Conservation (phyloP, 2,113 vertebrate species). For the Talpa occidentalis region DNA sequence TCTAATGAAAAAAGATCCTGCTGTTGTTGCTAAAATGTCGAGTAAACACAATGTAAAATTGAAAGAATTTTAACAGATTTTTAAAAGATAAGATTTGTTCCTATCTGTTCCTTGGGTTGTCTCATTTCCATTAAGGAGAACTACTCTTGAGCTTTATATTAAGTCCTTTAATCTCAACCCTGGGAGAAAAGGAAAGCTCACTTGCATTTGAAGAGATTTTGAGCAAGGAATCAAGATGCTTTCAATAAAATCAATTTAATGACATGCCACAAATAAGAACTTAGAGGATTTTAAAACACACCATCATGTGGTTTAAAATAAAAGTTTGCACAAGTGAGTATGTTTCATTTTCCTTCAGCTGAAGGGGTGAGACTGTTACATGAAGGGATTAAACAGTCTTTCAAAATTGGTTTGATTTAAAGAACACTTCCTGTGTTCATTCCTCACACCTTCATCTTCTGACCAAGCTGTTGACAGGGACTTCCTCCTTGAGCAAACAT, state of each 20-base stretch:
- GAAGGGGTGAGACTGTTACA: not conserved
- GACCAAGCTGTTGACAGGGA: not conserved
- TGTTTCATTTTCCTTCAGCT: not conserved
- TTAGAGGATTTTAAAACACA: constrained; percentile 43
- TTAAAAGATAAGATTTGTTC: constrained; percentile 47
- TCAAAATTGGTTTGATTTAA: not conserved
- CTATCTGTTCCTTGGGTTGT: constrained; percentile 35
- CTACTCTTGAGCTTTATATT: constrained; percentile 50
- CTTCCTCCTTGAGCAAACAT: not conserved
- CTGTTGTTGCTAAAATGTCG: constrained; percentile 68
- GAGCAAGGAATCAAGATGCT: not conserved
- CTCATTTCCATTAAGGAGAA: constrained; percentile 30
- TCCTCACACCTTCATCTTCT: not conserved
- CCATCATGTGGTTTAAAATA: not conserved
- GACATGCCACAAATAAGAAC: not conserved
- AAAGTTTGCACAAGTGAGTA: not conserved
- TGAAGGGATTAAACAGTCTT: not conserved
- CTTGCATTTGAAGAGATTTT: constrained; percentile 46
- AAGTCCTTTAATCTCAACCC: constrained; percentile 48
- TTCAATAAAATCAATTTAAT: constrained; percentile 20
- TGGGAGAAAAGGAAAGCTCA: not conserved
- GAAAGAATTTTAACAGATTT: constrained; percentile 61
- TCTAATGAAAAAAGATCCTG: constrained; percentile 77
- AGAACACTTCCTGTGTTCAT: not conserved
- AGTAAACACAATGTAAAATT: constrained; percentile 63